Evolutionary conservation across 2,888 invertebrate genomes (phyloP), one percentile per base, ranked within the genome.

Genomic region (Anticlea derivata): DNA sequence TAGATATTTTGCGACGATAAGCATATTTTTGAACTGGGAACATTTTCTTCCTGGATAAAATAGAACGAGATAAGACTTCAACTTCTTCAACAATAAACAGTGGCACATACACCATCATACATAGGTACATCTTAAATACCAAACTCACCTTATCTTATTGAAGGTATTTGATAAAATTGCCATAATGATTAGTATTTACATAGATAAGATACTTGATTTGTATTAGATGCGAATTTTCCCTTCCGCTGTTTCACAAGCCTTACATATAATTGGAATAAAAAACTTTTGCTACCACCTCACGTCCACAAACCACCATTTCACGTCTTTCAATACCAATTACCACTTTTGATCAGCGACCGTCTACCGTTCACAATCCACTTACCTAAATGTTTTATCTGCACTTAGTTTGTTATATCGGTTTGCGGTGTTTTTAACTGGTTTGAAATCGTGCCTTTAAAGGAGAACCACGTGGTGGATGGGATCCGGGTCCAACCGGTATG

Each of bases 321-420:
- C 13, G 27, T 50, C 8, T 3, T 17, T 17, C 13, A 27, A 47
- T 35, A 7, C 12, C 27, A 7, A 35, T 47, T n/a, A n/a, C 24
- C 47, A 47, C 51, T 41, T 37, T 38, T 43, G 26, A 31, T 29
- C 30, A 41, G 4, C n/a, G n/a, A n/a, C n/a, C n/a, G n/a, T 26
- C 23, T 29, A 30, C 43, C 37, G 40, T 26, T 37, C 45, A 41
- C 47, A 43, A 41, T 38, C 40, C 40, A 54, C 31, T 53, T 35
- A 54, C 31, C 48, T 35, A 30, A 37, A 37, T 33, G 35, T 37
- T 37, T 37, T 8, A 35, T 46, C 35, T 35, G 31, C 45, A 49
- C 40, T 54, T 41, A 31, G 30, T 40, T 26, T 5, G 20, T 26
- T 46, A 17, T 34, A 24, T 23, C 29, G 24, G 40, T 29, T 44